Conservation (phyloP, 2,888 invertebrate species). For the Eustalomyia histrio region DNA sequence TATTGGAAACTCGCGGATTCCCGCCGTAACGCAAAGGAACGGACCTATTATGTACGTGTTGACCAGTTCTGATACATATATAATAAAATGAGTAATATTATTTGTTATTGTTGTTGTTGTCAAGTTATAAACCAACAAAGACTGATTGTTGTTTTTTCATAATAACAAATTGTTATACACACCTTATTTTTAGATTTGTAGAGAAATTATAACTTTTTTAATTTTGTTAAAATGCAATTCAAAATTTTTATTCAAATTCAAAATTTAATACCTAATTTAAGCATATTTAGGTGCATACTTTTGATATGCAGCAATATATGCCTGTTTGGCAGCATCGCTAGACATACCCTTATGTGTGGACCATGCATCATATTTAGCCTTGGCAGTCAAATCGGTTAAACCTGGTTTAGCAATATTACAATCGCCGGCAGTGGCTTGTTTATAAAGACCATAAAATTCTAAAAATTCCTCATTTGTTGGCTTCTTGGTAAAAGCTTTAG, state of each 20-base stretch:
- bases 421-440: conserved; percentile 91
- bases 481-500: conserved; percentile 86
- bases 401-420: conserved; percentile 90
- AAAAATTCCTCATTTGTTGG: conserved; percentile 90
- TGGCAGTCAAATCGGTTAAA: conserved; percentile 89
- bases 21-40: too few relatives aligned
- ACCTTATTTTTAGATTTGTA: not conserved
- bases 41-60: too few relatives aligned
- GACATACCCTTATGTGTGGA: conserved; percentile 88
- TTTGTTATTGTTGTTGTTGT: conserved; percentile 1
- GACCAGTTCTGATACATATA: too few relatives aligned
- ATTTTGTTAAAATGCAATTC: not conserved
- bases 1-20: too few relatives aligned
- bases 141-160: not conserved
- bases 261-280: conserved; percentile 54
- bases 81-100: too few relatives aligned
- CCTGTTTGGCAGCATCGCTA: conserved; percentile 88
- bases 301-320: conserved; percentile 87
- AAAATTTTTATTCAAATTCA: not conserved
- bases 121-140: conserved; percentile 6
- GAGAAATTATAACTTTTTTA: not conserved
- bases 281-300: conserved; percentile 81
- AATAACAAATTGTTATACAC: not conserved
- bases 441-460: conserved; percentile 90
- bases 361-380: conserved; percentile 98